These are phyloP conservation scores for Linepithema humile DNA, from an alignment of 1,140 invertebrate genomes.

Conservation along the genomic window DNA sequence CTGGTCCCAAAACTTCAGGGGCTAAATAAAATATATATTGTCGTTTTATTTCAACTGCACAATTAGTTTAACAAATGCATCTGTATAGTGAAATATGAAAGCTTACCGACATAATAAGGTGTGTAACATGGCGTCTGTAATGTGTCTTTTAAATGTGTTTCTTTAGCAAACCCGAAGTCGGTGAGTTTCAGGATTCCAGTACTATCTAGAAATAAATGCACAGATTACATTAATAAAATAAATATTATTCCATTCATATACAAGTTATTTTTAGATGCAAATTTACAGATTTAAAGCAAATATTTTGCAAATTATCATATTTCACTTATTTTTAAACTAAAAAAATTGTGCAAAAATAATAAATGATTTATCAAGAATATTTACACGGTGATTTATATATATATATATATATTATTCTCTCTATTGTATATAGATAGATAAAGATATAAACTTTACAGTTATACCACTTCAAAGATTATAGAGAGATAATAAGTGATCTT, in stretches of 20 bases:
- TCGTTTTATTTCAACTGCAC: slow-evolving; percentile 13
- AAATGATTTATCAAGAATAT: no score
- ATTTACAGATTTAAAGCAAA: no score
- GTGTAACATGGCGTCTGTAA: slow-evolving; percentile 99
- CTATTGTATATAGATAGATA: slow-evolving; percentile 13
- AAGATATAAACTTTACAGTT: background rate
- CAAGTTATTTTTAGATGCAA: background rate
- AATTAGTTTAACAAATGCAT: background rate
- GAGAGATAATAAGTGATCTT: background rate
- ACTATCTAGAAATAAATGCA: slow-evolving; percentile 81
- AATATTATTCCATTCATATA: background rate
- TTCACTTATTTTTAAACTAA: background rate
- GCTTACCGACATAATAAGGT: slow-evolving; percentile 97
- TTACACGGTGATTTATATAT: no score
- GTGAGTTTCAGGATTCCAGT: slow-evolving; percentile 96
- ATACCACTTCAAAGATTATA: slow-evolving; percentile 9
- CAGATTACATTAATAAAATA: background rate
- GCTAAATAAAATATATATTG: slow-evolving; percentile 84
- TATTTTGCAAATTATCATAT: no score
- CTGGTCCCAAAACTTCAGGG: slow-evolving; percentile 97
- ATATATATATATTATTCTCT: background rate
- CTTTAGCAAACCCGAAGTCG: slow-evolving; percentile 99
- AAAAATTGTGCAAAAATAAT: background rate
- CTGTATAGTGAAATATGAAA: background rate
- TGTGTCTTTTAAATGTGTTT: slow-evolving; percentile 93